phyloP scores from a whole-genome alignment of 64 coral and sea anemone species.

The Montipora sp. region DNA sequence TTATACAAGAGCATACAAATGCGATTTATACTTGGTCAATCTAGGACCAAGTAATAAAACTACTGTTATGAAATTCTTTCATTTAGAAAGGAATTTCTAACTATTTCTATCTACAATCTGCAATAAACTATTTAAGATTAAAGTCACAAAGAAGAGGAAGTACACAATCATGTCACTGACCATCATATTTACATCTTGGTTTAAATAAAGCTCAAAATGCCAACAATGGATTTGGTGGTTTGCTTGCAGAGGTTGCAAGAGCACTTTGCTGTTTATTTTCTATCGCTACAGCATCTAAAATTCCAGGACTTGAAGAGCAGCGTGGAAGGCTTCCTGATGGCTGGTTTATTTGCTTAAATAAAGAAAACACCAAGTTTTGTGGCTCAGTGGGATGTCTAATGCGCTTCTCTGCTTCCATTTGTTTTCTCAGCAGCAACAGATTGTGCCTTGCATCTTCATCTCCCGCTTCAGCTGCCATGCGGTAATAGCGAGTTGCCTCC shows the following conservation, averaged over 20 bases:
- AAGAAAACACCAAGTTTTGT: conserved; percentile 38
- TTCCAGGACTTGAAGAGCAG: conserved; percentile 72
- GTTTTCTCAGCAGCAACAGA: conserved; percentile 48
- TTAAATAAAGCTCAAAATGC: conserved; percentile 55
- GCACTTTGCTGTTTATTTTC: conserved; percentile 18
- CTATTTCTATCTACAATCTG: background rate
- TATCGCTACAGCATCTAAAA: conserved; percentile 40
- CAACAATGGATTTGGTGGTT: conserved; percentile 44
- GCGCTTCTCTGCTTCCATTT: background rate
- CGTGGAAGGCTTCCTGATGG: conserved; percentile 40
- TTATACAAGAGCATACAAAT: too few relatives aligned
- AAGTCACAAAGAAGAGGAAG: background rate
- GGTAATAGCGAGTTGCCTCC: conserved; percentile 84
- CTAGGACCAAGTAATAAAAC: too few relatives aligned
- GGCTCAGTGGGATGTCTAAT: conserved; percentile 15
- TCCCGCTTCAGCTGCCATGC: conserved; percentile 91
- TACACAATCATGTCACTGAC: background rate
- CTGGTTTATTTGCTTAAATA: conserved; percentile 35
- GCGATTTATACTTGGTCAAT: too few relatives aligned
- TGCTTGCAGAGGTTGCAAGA: conserved; percentile 9
- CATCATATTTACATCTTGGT: background rate
- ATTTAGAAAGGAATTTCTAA: background rate
- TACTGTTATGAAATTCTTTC: background rate
- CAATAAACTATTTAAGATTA: background rate
- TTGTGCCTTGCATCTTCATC: conserved; percentile 93